A percentile compares a stretch with the other conserved stretches of the same genome.
Conservation (phyloP, 2,888 invertebrate species). For the Cantharis rufa region DNA sequence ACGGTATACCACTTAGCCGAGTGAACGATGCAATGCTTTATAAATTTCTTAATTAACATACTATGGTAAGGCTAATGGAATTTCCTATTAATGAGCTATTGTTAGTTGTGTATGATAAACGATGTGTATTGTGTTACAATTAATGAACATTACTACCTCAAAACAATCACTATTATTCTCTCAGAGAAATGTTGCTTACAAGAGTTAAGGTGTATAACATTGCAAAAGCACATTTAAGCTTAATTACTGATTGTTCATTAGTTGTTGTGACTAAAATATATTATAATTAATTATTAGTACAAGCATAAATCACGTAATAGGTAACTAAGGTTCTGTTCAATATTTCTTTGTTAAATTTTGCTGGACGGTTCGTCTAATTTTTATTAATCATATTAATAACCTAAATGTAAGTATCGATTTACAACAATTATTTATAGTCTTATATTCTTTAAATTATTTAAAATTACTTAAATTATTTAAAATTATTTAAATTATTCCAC, state of each 20-base stretch:
- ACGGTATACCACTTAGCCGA: background rate
- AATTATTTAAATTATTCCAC: too few relatives aligned
- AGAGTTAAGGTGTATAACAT: conserved; percentile 12
- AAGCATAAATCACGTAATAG: background rate
- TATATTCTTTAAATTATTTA: too few relatives aligned
- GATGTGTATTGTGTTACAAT: conserved; percentile 28
- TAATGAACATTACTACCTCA: conserved; percentile 26
- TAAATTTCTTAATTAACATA: background rate
- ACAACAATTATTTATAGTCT: too few relatives aligned
- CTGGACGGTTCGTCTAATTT: background rate
- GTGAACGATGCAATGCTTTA: background rate
- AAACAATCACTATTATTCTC: conserved; percentile 24
- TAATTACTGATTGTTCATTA: conserved; percentile 18
- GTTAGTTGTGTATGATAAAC: conserved; percentile 26
- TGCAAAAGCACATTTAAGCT: conserved; percentile 5
- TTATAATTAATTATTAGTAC: background rate
- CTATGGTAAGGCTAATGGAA: conserved; percentile 18
- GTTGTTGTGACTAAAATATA: conserved; percentile 14
- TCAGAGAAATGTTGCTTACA: conserved; percentile 4
- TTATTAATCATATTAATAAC: background rate
- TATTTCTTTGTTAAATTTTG: background rate
- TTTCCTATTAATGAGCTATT: conserved; percentile 28
- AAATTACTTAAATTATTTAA: too few relatives aligned
- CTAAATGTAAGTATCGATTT: too few relatives aligned
- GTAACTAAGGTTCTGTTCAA: background rate